Percentiles rank a stretch among this genome's conserved stretches.
phyloP scores from a whole-genome alignment of 1,140 invertebrate species.

The Steinernema feltiae region DNA sequence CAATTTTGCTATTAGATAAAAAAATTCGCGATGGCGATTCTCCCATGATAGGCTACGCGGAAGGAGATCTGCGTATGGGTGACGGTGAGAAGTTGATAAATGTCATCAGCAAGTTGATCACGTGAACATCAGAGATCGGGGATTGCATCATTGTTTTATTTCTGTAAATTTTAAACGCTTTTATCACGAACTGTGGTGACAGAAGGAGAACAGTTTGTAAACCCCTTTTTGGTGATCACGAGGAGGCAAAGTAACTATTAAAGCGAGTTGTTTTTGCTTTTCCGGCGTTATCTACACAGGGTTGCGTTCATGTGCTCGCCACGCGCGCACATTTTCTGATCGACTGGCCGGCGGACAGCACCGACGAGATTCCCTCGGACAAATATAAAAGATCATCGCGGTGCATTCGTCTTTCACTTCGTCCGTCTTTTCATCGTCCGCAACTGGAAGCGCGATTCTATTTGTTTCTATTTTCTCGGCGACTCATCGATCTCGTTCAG shows the following conservation, averaged over 20 bases:
- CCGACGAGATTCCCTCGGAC: not conserved
- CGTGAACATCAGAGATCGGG: not conserved
- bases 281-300: not conserved
- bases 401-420: not conserved
- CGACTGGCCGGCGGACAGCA: not conserved
- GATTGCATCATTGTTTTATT: not conserved
- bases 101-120: not conserved
- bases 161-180: too few relatives aligned
- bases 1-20: too few relatives aligned
- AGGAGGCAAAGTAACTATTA: not conserved
- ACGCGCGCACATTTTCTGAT: not conserved
- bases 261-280: not conserved
- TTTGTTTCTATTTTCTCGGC: constrained; percentile 4
- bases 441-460: not conserved
- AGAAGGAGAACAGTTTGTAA: too few relatives aligned
- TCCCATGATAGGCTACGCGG: too few relatives aligned
- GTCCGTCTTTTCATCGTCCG: not conserved
- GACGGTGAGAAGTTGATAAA: not conserved
- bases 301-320: not conserved
- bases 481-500: constrained; percentile 11
- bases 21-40: too few relatives aligned
- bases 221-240: too few relatives aligned
- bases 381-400: not conserved
- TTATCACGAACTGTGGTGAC: too few relatives aligned
- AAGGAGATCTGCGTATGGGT: too few relatives aligned